A percentile compares a stretch with the other conserved stretches of the same genome.
These are phyloP conservation scores for Mareca strepera DNA, from an alignment of 2,797 vertebrate species.

Conservation along the genomic window DNA sequence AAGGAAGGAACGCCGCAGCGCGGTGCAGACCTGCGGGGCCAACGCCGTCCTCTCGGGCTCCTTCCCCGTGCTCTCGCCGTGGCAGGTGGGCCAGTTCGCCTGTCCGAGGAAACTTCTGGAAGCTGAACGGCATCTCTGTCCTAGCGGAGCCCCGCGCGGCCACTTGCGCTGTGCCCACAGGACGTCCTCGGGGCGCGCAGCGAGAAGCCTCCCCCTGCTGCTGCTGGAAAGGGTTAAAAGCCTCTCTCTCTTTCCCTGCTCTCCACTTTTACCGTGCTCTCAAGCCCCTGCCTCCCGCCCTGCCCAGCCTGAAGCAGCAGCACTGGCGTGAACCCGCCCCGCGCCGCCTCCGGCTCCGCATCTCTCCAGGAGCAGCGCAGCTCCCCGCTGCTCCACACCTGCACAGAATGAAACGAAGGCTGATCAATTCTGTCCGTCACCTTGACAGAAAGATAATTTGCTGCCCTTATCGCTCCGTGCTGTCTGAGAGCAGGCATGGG, in stretches of 20 bases:
- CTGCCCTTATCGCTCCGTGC: conserved; percentile 30
- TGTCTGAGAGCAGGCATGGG: not conserved
- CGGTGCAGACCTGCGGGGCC: not conserved
- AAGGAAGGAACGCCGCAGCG: not conserved
- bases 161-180: not conserved
- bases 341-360: not conserved
- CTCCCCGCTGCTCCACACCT: not conserved
- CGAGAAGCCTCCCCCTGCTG: not conserved
- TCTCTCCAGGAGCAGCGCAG: not conserved
- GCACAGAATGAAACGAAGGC: not conserved
- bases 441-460: conserved; percentile 23
- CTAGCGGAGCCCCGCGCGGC: not conserved
- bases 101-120: conserved; percentile 26
- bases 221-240: not conserved
- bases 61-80: accelerated
- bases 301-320: not conserved
- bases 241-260: not conserved
- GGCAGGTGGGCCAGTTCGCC: not conserved
- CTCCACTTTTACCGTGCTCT: not conserved
- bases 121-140: not conserved
- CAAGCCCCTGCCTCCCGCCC: not conserved
- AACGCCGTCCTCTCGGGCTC: not conserved
- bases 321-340: not conserved
- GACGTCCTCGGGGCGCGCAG: not conserved
- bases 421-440: conserved; percentile 14